These are phyloP conservation scores for Macropodus opercularis DNA, from an alignment of 2,797 vertebrate species.

Conservation along the genomic window DNA sequence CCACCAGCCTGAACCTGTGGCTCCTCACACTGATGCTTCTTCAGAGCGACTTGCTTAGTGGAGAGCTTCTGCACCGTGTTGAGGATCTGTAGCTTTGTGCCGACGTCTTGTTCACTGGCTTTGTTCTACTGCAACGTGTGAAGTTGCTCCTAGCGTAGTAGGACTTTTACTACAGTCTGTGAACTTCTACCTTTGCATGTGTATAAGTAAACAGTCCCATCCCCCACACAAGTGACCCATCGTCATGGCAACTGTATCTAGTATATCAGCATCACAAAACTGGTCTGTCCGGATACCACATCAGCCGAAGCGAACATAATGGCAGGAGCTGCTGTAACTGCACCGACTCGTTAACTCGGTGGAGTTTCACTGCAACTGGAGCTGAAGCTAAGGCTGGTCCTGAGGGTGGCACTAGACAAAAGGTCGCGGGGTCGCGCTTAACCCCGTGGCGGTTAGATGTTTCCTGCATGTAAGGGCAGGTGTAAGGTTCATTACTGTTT, in stretches of 20 bases:
- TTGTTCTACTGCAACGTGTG: no score
- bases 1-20: neutral
- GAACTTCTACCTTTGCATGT: neutral
- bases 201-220: neutral
- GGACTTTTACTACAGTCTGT: no score
- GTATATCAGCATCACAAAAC: slow-evolving; percentile 62
- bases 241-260: slow-evolving; percentile 47
- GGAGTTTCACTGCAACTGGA: neutral
- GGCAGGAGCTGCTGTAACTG: neutral
- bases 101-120: no score
- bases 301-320: slow-evolving; percentile 3
- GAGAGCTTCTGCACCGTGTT: no score
- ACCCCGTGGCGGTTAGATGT: no score
- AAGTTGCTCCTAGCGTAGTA: no score
- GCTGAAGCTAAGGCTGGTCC: neutral
- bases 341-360: neutral
- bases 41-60: no score
- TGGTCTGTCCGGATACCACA: slow-evolving; percentile 46
- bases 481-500: no score
- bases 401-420: neutral
- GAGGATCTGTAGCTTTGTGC: no score
- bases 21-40: no score
- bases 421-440: neutral
- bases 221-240: slow-evolving; percentile 40
- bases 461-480: no score